Evolutionary conservation across 2,113 vertebrate genomes (phyloP), one percentile per base, ranked within the genome.

Genomic region (Chunga burmeisteri): DNA sequence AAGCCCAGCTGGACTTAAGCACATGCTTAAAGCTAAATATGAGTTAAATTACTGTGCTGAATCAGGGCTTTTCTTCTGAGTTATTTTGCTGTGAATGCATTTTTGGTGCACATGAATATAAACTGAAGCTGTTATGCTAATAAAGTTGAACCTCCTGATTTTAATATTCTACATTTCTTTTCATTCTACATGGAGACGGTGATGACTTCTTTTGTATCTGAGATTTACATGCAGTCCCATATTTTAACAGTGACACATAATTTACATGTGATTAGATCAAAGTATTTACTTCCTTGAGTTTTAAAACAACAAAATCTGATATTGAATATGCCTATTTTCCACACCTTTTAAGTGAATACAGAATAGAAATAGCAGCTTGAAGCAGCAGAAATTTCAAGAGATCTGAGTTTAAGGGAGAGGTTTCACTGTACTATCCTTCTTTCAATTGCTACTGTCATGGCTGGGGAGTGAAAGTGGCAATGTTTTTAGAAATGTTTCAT

Each of bases 221-320:
- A 92, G 93, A 97, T 96, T 97, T 97, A 96, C 95, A 97, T 95
- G 91, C 93, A 88, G 96, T 78, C 94, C 96, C 93, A 96, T 96
- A 97, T 97, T 97, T 96, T 96, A 96, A 95, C 94, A 94, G 94
- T 97, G 97, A 96, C 95, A 96, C 95, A 96, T 97, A 93, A 97
- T 97, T 96, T 97, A 97, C 96, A 96, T 96, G 96, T 92, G 91
- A 96, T 97, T 96, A 97, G 97, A 97, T 97, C 97, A 97, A 96
- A 97, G 96, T 94, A 91, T 95, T 96, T 93, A 96, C 90, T 96
- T 96, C 90, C 93, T 81, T 10, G 16, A 95, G 94, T 96, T 96
- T 97, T 96, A 96, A 94, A 97, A 97, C 96, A 96, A 95, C 92
- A 96, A 94, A 96, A 96, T 92, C 90, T 96, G 80, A 94, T 96